Conservation (phyloP, 1,140 invertebrate species). For the Hyposmocoma kahamanoa region DNA sequence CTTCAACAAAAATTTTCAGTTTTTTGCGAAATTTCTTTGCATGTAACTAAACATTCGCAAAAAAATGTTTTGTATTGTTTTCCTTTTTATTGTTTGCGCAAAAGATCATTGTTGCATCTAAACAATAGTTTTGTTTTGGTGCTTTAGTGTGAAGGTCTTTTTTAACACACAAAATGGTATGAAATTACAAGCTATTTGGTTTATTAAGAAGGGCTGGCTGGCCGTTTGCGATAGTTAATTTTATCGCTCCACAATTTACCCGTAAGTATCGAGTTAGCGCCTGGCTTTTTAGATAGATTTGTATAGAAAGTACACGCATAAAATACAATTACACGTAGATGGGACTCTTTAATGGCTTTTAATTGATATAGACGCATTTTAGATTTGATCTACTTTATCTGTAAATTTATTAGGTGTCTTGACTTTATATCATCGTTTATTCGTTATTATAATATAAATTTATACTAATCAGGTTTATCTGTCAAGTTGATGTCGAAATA, state of each 20-base stretch:
- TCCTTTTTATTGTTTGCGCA: constrained; percentile 39
- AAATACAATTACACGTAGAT: neutral
- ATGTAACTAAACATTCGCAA: constrained; percentile 44
- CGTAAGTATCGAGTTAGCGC: too few species aligned
- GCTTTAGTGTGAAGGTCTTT: constrained; percentile 16
- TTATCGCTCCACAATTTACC: too few species aligned
- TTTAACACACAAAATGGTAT: constrained; percentile 1
- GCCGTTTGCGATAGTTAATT: too few species aligned
- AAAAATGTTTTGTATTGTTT: constrained; percentile 38
- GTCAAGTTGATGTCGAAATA: too few species aligned
- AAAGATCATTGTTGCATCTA: constrained; percentile 24
- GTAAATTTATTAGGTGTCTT: too few species aligned
- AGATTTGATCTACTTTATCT: too few species aligned
- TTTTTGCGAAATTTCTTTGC: constrained; percentile 46
- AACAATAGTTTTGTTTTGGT: constrained; percentile 13
- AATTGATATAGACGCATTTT: constrained; percentile 1
- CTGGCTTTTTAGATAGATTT: too few species aligned
- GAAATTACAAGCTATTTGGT: neutral
- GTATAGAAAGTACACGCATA: neutral
- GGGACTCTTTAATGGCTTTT: neutral
- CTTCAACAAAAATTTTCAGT: constrained; percentile 21
- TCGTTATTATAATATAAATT: too few species aligned
- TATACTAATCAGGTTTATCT: too few species aligned
- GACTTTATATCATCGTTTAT: too few species aligned
- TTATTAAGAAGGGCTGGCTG: neutral